Base-by-base conservation (phyloP, 2,888 invertebrate genomes). In the Bedellia somnulentella region DNA sequence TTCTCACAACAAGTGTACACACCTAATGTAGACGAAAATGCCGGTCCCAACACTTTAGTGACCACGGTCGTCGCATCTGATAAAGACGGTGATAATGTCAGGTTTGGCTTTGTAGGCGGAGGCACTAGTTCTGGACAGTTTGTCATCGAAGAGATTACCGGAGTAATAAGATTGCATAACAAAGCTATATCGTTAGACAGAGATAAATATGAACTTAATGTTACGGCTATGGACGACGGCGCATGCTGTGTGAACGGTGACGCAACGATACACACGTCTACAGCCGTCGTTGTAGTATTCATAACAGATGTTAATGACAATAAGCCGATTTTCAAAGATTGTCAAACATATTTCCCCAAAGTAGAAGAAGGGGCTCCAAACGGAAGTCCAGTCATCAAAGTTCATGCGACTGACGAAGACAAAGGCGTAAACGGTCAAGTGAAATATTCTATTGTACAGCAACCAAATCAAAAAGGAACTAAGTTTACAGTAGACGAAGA, bases 261-360 rank as follows among this genome's bases (percentile, higher is more conserved):
- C 43, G 80, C 84, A 2, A 90, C 89, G 0, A 89, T 92, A 42
- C 93, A 95, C 53, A 93, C 94, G 0, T 93, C 92, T 27, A 93
- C 94, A 0, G 95, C 95, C 5, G 92, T 93, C 2, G 94, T 97
- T 0, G 93, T 95, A 1, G 95, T 97, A 0, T 95, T 95, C 57
- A 94, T 97, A 37, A 95, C 95, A 1, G 96, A 97, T 49, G 94
- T 96, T 12, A 97, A 97, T 57, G 96, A 95, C 52, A 93, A 97
- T 58, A 96, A 96, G 52, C 97, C 96, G 0, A 87, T 92, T 37
- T 97, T 97, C 55, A 91, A 93, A 61, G 92, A 94, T 44, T 97
- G 97, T 53, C 85, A 86, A 1, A 89, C 89, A 1, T 97, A 97
- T 58, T 89, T 88, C 47, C 94, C 94, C 1, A 92, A 93, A 68